phyloP scores from a whole-genome alignment of 2,797 vertebrate genomes.

The Lemur catta region DNA sequence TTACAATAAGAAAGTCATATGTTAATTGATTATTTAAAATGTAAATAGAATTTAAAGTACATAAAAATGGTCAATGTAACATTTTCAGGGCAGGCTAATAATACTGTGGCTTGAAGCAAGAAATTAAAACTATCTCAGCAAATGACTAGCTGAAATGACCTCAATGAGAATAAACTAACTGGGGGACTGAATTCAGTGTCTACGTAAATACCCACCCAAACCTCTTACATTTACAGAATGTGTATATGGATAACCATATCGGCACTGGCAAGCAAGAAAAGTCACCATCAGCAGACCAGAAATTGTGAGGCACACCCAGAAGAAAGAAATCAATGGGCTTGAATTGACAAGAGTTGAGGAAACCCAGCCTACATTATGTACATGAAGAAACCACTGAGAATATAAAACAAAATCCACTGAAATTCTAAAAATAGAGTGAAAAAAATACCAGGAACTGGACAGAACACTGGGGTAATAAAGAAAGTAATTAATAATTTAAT shows the following conservation, averaged over 20 bases:
- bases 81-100: conserved; percentile 36
- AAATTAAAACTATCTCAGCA: conserved; percentile 30
- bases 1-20: not conserved
- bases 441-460: not conserved
- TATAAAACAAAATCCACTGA: not conserved
- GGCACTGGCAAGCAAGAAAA: not conserved
- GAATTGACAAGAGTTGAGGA: not conserved
- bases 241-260: not conserved
- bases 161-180: not conserved
- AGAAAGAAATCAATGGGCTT: not conserved
- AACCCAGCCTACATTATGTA: not conserved
- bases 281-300: not conserved
- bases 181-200: not conserved
- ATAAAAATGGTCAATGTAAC: not conserved
- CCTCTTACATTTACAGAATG: not conserved
- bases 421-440: not conserved
- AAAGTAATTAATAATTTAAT: not conserved
- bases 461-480: not conserved
- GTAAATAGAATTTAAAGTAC: conserved; percentile 43
- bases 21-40: conserved; percentile 18
- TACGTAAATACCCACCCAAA: not conserved
- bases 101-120: conserved; percentile 15
- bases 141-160: conserved; percentile 36
- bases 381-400: not conserved
- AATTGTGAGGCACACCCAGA: not conserved